Evolutionary conservation across 2,888 invertebrate genomes (phyloP), one percentile per base, ranked within the genome.

Genomic region (Campaea margaritaria): DNA sequence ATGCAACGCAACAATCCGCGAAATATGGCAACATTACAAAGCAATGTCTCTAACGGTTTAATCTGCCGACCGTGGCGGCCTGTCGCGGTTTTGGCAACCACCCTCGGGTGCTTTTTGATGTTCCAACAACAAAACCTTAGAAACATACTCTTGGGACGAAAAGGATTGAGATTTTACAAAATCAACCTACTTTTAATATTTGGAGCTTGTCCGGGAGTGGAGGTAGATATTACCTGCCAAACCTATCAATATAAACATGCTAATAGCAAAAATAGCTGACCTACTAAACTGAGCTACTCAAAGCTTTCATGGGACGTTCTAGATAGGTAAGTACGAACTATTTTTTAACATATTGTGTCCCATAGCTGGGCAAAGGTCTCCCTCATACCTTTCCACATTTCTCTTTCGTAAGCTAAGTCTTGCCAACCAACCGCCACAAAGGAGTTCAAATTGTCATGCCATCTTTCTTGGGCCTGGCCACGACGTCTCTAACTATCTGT

Each of bases 71-170:
- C 31, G 10, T 34, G 7, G 21, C 50, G 50, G 36, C 39, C 38
- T 50, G 52, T 53, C 42, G 46, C 34, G 53, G 55, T 56, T 62
- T 59, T 65, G 64, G 64, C 62, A 65, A 50, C 13, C 53, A 38
- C 36, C 27, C 34, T 16, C 16, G 27, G 16, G 50, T 42, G 47
- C 31, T 39, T 34, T 28, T 54, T 55, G 55, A 54, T 54, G 46
- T 54, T 34, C 27, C 27, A 12, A 27, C 10, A 38, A 41, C 31
- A 53, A 50, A 43, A 49, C 50, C 57, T 50, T 46, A 53, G 49
- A 41, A 36, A 49, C 41, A 50, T 34, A 41, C 41, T 31, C 8
- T 15, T 11, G 13, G 31, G 7, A 13, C 14, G n/a, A 31, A 31
- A 42, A 42, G 9, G 16, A 36, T 36, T 44, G 21, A 34, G 12